Percentiles rank a stretch among this genome's conserved stretches.
Evolutionary conservation across 2,113 vertebrate species (phyloP).

Genomic region (Chionomys nivalis): DNA sequence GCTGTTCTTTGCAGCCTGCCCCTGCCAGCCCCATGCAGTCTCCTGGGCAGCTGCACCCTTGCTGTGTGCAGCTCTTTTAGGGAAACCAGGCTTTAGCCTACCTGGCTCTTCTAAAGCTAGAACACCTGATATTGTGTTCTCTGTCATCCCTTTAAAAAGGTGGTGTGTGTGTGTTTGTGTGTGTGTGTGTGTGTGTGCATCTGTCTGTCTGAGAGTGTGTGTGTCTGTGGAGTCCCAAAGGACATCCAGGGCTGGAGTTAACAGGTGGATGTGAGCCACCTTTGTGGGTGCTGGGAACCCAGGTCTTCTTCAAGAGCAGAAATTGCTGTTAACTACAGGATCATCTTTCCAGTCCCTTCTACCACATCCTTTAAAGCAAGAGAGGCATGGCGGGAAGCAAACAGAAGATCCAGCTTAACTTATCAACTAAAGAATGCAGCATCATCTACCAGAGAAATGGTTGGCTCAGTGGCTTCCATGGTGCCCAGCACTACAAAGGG

Average conservation of each 20-base stretch:
- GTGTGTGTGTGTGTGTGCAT: not conserved
- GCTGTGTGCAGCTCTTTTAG: not conserved
- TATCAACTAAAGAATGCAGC: not conserved
- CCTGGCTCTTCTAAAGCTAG: not conserved
- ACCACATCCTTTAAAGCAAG: conserved; percentile 32
- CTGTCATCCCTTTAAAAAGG: not conserved
- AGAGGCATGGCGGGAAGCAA: not conserved
- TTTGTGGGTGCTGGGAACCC: not conserved
- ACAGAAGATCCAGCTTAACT: not conserved
- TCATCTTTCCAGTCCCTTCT: not conserved
- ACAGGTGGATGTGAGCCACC: too few relatives aligned
- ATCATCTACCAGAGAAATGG: not conserved
- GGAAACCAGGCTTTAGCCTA: not conserved
- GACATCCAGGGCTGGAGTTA: not conserved
- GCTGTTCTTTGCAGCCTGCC: not conserved
- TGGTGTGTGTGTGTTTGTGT: not conserved
- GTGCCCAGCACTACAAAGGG: not conserved
- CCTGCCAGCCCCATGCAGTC: not conserved
- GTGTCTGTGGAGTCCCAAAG: not conserved
- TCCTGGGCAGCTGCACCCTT: not conserved
- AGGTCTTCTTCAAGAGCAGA: not conserved
- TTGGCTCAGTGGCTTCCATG: not conserved
- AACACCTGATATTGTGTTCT: not conserved
- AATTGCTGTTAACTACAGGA: not conserved
- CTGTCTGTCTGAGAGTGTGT: not conserved